Conservation (phyloP, 2,797 vertebrate genomes). For the Triplophysa bombifrons region DNA sequence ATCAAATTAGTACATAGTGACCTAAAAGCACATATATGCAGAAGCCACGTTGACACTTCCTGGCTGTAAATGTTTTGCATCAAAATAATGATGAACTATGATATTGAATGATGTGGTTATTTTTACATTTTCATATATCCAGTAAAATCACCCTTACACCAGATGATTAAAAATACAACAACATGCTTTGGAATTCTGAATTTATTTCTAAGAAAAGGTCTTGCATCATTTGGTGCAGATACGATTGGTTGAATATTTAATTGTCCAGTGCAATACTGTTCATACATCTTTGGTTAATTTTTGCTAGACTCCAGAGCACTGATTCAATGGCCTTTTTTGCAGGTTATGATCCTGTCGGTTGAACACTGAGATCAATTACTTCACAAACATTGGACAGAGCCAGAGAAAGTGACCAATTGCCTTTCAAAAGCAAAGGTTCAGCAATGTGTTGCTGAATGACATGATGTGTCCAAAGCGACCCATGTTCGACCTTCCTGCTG, state of each 20-base stretch:
- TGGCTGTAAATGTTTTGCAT: not conserved
- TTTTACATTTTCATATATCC: no score
- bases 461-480: slow-evolving; percentile 12
- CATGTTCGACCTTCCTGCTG: not conserved
- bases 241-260: not conserved
- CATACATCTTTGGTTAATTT: not conserved
- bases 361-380: slow-evolving; percentile 42
- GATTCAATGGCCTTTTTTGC: slow-evolving; percentile 55
- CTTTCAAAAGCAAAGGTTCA: not conserved
- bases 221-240: not conserved
- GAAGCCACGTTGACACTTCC: no score
- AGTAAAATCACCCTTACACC: not conserved
- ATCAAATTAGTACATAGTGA: no score
- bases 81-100: not conserved
- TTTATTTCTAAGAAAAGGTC: no score
- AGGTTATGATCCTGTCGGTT: slow-evolving; percentile 7
- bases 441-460: not conserved
- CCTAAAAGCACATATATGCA: no score
- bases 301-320: slow-evolving; percentile 59
- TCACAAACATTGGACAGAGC: slow-evolving; percentile 42
- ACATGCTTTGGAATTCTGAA: not conserved
- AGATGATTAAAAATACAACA: not conserved
- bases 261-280: not conserved
- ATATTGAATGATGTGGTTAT: no score
- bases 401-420: not conserved